A percentile compares a stretch with the other conserved stretches of the same genome.
phyloP scores from a whole-genome alignment of 2,888 invertebrate species.

The Andrena trimmerana region DNA sequence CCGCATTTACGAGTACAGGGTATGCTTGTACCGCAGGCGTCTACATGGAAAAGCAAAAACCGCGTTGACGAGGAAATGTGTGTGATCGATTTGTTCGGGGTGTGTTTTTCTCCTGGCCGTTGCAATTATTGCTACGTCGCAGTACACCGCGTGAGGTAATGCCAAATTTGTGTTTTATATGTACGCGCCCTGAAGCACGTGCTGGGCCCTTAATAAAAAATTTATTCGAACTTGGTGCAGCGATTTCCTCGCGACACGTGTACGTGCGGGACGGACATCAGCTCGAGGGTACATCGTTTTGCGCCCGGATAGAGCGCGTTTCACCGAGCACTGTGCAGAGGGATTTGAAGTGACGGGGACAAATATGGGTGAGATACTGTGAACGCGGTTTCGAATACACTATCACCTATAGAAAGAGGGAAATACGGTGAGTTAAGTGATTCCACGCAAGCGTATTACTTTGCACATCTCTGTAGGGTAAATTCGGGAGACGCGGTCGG shows the following conservation, averaged over 20 bases:
- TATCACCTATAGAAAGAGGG: background rate
- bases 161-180: slow-evolving; percentile 15
- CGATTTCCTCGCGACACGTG: slow-evolving; percentile 36
- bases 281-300: slow-evolving; percentile 18
- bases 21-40: background rate
- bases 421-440: background rate
- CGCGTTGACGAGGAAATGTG: background rate
- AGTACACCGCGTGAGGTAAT: background rate
- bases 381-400: background rate
- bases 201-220: slow-evolving; percentile 12
- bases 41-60: slow-evolving; percentile 3
- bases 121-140: background rate
- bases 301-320: slow-evolving; percentile 36
- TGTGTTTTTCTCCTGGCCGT: background rate
- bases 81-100: slow-evolving; percentile 15
- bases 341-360: slow-evolving; percentile 49
- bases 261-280: background rate
- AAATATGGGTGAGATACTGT: slow-evolving; percentile 38
- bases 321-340: slow-evolving; percentile 26
- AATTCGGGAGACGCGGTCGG: too few species aligned
- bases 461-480: too few species aligned
- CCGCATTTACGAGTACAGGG: slow-evolving; percentile 9
- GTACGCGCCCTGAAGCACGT: background rate
- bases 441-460: too few species aligned
- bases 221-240: slow-evolving; percentile 13